Percentiles rank a stretch among this genome's conserved stretches.
Evolutionary conservation across 1,140 invertebrate species (phyloP).

Genomic region (Lamellibrachia luymesi): DNA sequence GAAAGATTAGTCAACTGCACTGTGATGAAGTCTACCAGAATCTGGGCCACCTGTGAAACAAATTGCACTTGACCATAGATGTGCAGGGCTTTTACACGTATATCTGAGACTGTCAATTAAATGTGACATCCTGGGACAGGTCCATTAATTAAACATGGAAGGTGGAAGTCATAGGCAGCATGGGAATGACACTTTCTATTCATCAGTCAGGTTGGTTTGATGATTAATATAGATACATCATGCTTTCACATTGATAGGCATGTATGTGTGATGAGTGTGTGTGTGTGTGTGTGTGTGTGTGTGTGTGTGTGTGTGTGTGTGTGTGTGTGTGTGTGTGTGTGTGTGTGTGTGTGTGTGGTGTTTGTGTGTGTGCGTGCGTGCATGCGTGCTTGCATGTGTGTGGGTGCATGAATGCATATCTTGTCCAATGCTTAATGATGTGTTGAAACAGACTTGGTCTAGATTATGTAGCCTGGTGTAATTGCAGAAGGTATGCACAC

Average conservation of each 20-base stretch:
- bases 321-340: not conserved
- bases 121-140: not conserved
- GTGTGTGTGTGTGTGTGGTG: conserved; percentile 6
- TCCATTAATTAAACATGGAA: not conserved
- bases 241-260: not conserved
- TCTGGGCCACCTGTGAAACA: not conserved
- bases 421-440: not conserved
- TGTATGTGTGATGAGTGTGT: not conserved
- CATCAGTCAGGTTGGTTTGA: not conserved
- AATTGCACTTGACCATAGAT: not conserved
- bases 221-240: not conserved
- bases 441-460: not conserved
- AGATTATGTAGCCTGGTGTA: not conserved
- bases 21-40: not conserved
- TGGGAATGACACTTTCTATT: not conserved
- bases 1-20: not conserved
- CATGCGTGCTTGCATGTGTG: not conserved
- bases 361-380: not conserved
- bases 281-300: no score
- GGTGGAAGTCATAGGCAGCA: not conserved
- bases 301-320: not conserved
- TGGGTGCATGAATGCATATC: not conserved
- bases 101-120: not conserved
- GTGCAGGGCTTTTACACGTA: not conserved
- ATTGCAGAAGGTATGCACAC: no score